These are phyloP conservation scores for Rousettus madagascariensis DNA, from an alignment of 2,797 vertebrate species.

Conservation along the genomic window DNA sequence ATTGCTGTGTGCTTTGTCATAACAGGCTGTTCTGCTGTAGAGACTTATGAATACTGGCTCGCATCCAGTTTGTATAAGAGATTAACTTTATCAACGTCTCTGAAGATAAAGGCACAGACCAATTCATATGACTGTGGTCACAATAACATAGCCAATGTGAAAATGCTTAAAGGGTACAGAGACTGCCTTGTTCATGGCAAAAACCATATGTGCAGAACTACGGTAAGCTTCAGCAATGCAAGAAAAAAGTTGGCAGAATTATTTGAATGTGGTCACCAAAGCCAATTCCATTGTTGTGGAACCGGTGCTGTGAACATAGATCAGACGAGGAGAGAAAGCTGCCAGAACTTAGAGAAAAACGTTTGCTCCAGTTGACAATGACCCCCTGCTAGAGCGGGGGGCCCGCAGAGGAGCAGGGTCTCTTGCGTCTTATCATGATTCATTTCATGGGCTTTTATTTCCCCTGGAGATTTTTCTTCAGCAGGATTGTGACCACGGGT, in stretches of 20 bases:
- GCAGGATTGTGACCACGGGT: not conserved
- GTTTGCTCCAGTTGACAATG: not conserved
- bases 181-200: slow-evolving; percentile 45
- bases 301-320: not conserved
- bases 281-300: slow-evolving; percentile 20
- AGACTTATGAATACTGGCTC: slow-evolving; percentile 45
- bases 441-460: not conserved
- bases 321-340: slow-evolving; percentile 40
- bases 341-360: not conserved
- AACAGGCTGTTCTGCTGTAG: slow-evolving; percentile 37
- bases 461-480: not conserved
- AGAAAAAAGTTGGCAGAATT: slow-evolving; percentile 39
- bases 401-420: not conserved
- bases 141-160: not conserved
- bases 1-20: slow-evolving; percentile 44
- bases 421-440: not conserved
- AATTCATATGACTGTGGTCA: slow-evolving; percentile 48
- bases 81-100: slow-evolving; percentile 67
- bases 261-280: slow-evolving; percentile 55
- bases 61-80: slow-evolving; percentile 60
- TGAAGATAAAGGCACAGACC: slow-evolving; percentile 61
- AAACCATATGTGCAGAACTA: not conserved
- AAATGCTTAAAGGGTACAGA: slow-evolving; percentile 61
- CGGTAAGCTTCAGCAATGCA: not conserved
- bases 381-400: not conserved